phyloP scores from a whole-genome alignment of 2,888 invertebrate genomes.

The Nomada flava region DNA sequence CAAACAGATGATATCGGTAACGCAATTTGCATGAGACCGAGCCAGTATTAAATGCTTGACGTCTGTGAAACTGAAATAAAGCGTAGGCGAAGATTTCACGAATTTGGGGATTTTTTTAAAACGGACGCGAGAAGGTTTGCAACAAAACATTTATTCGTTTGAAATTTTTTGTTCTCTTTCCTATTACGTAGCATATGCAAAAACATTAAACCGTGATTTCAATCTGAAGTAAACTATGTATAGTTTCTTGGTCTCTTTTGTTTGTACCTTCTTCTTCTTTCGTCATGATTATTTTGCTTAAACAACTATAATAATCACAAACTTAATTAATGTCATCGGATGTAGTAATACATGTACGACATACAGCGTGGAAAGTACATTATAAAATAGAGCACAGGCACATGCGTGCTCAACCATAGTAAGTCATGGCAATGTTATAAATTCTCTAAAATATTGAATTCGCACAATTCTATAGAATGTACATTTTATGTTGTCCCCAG shows the following conservation, averaged over 20 bases:
- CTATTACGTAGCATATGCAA: slow-evolving; percentile 25
- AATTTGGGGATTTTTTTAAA: background rate
- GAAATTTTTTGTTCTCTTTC: slow-evolving; percentile 1
- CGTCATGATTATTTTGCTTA: slow-evolving; percentile 26
- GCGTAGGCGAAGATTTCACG: background rate
- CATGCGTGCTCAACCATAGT: slow-evolving; percentile 6
- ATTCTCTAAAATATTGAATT: slow-evolving; percentile 39
- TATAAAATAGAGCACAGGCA: slow-evolving; percentile 22
- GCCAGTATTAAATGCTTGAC: slow-evolving; percentile 2
- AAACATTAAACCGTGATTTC: slow-evolving; percentile 5
- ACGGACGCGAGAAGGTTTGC: slow-evolving; percentile 9
- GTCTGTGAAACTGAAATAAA: slow-evolving; percentile 22
- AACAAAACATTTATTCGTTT: slow-evolving; percentile 2
- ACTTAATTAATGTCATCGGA: slow-evolving; percentile 41
- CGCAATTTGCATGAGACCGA: background rate
- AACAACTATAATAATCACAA: slow-evolving; percentile 49
- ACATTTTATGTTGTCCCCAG: slow-evolving; percentile 36
- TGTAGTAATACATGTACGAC: slow-evolving; percentile 36
- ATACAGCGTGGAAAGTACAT: slow-evolving; percentile 31
- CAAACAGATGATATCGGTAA: slow-evolving; percentile 13
- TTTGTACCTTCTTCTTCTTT: slow-evolving; percentile 31
- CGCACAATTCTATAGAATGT: slow-evolving; percentile 45
- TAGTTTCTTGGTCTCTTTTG: slow-evolving; percentile 26
- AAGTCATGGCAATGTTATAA: slow-evolving; percentile 10
- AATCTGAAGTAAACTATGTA: slow-evolving; percentile 10